Percentiles rank a stretch among this genome's conserved stretches.
Evolutionary conservation across 2,797 vertebrate genomes (phyloP).

Genomic region (Coranthus polyacanthus): DNA sequence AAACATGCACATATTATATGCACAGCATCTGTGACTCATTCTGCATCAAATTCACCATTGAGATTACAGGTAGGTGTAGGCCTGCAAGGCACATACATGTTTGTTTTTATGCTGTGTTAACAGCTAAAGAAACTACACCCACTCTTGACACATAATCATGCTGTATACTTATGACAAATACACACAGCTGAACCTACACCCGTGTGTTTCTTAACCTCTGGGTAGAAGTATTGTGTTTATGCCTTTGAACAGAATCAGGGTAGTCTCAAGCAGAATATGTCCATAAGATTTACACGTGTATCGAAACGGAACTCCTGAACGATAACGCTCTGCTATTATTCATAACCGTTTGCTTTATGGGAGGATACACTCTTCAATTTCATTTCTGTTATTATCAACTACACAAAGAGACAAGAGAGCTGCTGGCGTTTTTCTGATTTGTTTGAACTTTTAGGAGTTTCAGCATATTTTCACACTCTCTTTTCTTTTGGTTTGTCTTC

Average conservation of each 20-base stretch:
- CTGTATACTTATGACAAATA: background rate
- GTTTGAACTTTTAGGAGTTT: too few species aligned
- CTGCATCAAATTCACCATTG: conserved; percentile 5
- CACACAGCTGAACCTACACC: background rate
- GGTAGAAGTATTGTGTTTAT: background rate
- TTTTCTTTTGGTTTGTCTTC: background rate
- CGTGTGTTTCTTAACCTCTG: too few species aligned
- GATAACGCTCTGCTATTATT: too few species aligned
- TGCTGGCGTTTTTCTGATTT: too few species aligned
- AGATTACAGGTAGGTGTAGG: conserved; percentile 7
- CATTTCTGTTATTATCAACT: too few species aligned
- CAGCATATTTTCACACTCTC: background rate
- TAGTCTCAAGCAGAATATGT: too few species aligned
- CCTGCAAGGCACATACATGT: conserved; percentile 19
- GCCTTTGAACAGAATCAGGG: conserved; percentile 2
- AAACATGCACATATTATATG: background rate
- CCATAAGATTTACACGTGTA: background rate
- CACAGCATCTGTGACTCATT: conserved; percentile 27
- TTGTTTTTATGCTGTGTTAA: conserved; percentile 19
- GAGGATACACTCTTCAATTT: too few species aligned
- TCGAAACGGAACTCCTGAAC: too few species aligned
- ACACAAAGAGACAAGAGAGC: too few species aligned
- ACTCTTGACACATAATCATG: conserved; percentile 1
- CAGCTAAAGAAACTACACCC: conserved; percentile 7
- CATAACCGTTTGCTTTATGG: too few species aligned